These are phyloP conservation scores for Hyposmocoma kahamanoa DNA, from an alignment of 1,140 invertebrate species.

Conservation along the genomic window DNA sequence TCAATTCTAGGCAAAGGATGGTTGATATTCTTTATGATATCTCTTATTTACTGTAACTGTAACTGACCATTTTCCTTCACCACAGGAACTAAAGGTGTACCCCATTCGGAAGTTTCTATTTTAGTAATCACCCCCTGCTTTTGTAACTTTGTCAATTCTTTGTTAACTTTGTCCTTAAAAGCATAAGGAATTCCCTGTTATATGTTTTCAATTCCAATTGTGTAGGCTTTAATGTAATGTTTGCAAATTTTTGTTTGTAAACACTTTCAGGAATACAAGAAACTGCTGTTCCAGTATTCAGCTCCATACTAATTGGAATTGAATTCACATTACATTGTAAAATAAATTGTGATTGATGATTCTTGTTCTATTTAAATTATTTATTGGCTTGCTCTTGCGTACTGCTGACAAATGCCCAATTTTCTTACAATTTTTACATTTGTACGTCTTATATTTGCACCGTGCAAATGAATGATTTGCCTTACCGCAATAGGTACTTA, in stretches of 20 bases:
- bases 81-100: neutral
- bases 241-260: neutral
- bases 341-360: too few species aligned
- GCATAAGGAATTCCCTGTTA: neutral
- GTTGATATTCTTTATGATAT: neutral
- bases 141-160: neutral
- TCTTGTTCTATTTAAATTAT: too few species aligned
- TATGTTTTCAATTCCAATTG: neutral
- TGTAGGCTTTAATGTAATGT: neutral
- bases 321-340: too few species aligned
- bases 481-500: too few species aligned
- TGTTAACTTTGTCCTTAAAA: neutral
- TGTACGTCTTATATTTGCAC: too few species aligned
- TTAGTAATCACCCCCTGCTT: neutral
- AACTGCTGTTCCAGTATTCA: neutral
- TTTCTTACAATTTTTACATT: too few species aligned
- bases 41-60: neutral
- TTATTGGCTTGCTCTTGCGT: too few species aligned
- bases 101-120: neutral
- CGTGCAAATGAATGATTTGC: too few species aligned
- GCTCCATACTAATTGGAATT: neutral
- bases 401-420: too few species aligned
- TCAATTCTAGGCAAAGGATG: neutral
- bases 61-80: neutral
- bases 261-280: neutral